Percentiles rank a stretch among this genome's conserved stretches.
Evolutionary conservation across 2,113 vertebrate genomes (phyloP).

Genomic region (Xiphophorus couchianus): DNA sequence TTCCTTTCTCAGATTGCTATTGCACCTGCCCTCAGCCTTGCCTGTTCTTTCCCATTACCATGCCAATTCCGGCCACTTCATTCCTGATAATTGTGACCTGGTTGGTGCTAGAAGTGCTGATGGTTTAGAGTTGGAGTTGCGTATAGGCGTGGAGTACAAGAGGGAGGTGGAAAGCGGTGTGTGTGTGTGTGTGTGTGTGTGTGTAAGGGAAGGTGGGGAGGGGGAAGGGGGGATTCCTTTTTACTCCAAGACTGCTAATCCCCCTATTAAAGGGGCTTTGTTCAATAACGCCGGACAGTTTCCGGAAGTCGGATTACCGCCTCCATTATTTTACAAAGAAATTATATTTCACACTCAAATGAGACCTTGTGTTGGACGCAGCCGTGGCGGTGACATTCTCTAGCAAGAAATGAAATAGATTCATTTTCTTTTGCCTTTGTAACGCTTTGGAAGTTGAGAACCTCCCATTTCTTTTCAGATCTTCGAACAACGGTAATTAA

Average conservation of each 20-base stretch:
- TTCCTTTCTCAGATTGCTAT: constrained; percentile 77
- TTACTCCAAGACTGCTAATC: constrained; percentile 94
- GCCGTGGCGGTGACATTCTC: constrained; percentile 75
- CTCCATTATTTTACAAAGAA: constrained; percentile 94
- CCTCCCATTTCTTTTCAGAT: background rate
- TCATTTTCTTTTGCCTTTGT: constrained; percentile 47
- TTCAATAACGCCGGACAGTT: constrained; percentile 99
- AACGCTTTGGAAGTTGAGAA: constrained; percentile 28
- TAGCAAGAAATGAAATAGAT: constrained; percentile 60
- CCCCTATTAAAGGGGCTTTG: constrained; percentile 96
- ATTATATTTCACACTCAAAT: constrained; percentile 97
- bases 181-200: too few relatives aligned
- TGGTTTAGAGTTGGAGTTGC: constrained; percentile 78
- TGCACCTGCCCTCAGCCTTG: constrained; percentile 89
- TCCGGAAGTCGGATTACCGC: constrained; percentile 99
- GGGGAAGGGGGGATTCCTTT: constrained; percentile 76
- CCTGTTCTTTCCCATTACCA: constrained; percentile 79
- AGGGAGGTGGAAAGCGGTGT: constrained; percentile 59
- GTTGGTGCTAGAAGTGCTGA: constrained; percentile 79
- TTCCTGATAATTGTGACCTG: constrained; percentile 96
- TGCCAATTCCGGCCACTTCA: constrained; percentile 89
- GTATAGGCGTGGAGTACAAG: constrained; percentile 57
- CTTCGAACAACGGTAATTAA: constrained; percentile 7
- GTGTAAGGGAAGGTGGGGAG: constrained; percentile 54
- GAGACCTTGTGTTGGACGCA: constrained; percentile 73